Evolutionary conservation across 1,140 invertebrate genomes (phyloP).

Genomic region (Scaptomyza montana): DNA sequence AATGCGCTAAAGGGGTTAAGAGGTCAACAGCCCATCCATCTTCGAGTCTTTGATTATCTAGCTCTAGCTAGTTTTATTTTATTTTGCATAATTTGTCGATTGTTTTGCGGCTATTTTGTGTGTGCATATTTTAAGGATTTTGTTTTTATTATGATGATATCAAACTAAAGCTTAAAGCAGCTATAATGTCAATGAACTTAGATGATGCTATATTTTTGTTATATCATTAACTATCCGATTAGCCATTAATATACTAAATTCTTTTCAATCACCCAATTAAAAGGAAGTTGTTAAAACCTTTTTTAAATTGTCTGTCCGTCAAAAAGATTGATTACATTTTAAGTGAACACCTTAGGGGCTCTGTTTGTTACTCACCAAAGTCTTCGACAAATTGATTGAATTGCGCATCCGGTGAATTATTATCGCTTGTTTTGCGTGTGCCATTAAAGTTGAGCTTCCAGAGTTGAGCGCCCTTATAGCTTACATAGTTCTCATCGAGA

Average conservation of each 20-base stretch:
- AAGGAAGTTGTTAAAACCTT: no score
- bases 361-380: conserved; percentile 62
- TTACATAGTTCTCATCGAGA: conserved; percentile 73
- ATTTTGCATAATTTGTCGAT: conserved; percentile 22
- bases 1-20: conserved; percentile 13
- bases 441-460: conserved; percentile 77
- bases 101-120: neutral
- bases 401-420: conserved; percentile 54
- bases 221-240: no score
- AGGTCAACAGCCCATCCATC: conserved; percentile 48
- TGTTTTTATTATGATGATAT: neutral
- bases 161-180: no score
- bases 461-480: conserved; percentile 71
- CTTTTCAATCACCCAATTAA: no score
- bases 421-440: conserved; percentile 38
- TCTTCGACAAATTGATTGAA: conserved; percentile 65
- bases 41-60: no score
- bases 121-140: conserved; percentile 4
- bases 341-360: neutral
- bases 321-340: conserved; percentile 10
- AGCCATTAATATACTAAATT: no score
- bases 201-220: no score
- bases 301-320: neutral
- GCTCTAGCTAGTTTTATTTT: neutral
- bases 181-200: no score